phyloP scores from a whole-genome alignment of 2,113 vertebrate species.

The Xenopus borealis region DNA sequence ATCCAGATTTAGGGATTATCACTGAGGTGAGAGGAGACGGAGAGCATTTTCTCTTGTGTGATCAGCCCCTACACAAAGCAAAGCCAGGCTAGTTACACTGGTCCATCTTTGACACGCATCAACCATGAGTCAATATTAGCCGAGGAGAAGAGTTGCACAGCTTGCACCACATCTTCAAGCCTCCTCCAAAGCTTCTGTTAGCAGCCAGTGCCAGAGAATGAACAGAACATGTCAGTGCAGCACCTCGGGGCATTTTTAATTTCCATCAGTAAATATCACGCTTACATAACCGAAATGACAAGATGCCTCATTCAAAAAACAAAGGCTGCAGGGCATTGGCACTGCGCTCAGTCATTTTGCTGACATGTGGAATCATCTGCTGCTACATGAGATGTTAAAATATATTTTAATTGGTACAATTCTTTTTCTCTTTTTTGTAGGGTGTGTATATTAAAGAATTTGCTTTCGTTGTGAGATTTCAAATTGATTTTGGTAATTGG shows the following conservation, averaged over 20 bases:
- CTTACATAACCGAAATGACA: background rate
- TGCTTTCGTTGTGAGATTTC: no score
- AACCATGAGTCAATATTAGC: slow-evolving; percentile 1
- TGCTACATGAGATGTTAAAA: no score
- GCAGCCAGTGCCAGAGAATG: background rate
- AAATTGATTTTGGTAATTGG: no score
- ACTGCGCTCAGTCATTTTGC: background rate
- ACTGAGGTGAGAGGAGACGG: slow-evolving; percentile 10
- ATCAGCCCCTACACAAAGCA: background rate
- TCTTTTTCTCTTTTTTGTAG: no score
- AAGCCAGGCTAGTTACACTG: background rate
- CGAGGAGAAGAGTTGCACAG: background rate
- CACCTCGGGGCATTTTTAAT: background rate
- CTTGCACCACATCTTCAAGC: background rate
- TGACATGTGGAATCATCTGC: background rate
- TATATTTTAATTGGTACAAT: no score
- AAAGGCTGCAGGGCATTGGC: background rate
- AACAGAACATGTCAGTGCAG: background rate
- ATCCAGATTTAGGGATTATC: slow-evolving; percentile 15
- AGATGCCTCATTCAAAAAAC: background rate
- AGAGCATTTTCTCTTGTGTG: background rate
- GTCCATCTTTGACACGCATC: background rate
- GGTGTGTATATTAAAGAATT: no score
- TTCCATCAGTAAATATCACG: background rate
- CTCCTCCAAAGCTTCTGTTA: background rate